These are phyloP conservation scores for Natrix natrix DNA, from an alignment of 2,797 vertebrate species.

Conservation along the genomic window DNA sequence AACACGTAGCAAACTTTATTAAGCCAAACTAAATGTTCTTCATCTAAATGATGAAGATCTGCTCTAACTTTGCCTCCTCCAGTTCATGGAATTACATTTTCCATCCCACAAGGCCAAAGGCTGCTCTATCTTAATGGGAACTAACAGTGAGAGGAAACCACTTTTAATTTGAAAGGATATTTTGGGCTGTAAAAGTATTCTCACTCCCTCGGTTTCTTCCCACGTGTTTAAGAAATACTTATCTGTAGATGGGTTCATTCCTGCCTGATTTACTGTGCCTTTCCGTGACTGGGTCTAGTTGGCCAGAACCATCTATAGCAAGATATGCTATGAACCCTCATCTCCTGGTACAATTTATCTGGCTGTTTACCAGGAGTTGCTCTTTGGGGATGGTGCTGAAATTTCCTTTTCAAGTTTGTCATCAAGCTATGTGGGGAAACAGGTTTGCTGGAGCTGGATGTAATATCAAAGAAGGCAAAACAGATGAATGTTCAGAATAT, in stretches of 20 bases:
- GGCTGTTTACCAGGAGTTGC: slow-evolving; percentile 29
- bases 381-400: slow-evolving; percentile 33
- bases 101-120: not conserved
- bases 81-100: not conserved
- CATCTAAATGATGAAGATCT: too few species aligned
- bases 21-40: not conserved
- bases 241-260: not conserved
- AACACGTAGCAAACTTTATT: not conserved
- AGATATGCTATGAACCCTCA: slow-evolving; percentile 41
- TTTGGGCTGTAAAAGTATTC: not conserved
- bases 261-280: not conserved
- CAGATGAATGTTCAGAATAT: not conserved
- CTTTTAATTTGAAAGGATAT: not conserved
- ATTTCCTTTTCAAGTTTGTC: slow-evolving; percentile 47
- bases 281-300: slow-evolving; percentile 34
- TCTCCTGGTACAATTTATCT: slow-evolving; percentile 9
- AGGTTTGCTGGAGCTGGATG: not conserved
- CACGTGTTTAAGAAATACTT: not conserved
- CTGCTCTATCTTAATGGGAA: not conserved
- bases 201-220: not conserved
- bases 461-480: not conserved
- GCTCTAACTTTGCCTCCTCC: not conserved
- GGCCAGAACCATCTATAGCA: slow-evolving; percentile 23
- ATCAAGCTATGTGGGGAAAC: slow-evolving; percentile 53
- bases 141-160: not conserved